Conservation (phyloP, 1,140 invertebrate species). For the Caerostris darwini region DNA sequence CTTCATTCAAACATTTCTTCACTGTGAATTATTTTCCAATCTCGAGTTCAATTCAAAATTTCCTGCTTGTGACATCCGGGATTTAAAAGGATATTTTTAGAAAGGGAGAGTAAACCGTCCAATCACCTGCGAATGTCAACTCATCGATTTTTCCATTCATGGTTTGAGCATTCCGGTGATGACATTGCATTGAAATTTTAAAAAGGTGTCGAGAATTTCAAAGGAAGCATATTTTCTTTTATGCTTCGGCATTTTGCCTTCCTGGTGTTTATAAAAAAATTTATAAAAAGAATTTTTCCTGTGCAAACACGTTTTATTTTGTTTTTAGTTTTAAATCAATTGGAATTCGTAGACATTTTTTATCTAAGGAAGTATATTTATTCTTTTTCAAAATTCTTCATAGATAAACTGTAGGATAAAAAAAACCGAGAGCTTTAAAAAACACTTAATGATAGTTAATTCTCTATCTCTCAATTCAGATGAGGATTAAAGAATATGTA, state of each 20-base stretch:
- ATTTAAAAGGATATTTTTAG: conserved; percentile 6
- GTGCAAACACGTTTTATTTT: too few species aligned
- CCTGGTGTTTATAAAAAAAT: too few species aligned
- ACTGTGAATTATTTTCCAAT: background rate
- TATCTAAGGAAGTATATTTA: too few species aligned
- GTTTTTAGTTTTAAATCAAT: too few species aligned
- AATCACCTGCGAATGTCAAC: conserved; percentile 12
- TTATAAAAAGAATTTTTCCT: too few species aligned
- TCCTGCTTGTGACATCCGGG: background rate
- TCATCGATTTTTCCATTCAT: conserved; percentile 24
- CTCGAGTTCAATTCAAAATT: background rate
- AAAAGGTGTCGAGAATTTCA: background rate
- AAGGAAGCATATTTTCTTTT: background rate
- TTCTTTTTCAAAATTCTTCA: too few species aligned
- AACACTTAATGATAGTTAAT: too few species aligned
- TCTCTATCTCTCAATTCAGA: too few species aligned
- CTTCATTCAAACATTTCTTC: background rate
- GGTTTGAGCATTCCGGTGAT: background rate
- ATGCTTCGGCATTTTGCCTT: background rate
- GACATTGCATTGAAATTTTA: conserved; percentile 4
- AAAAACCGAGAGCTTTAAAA: too few species aligned
- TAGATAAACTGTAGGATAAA: too few species aligned
- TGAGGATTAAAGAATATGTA: too few species aligned
- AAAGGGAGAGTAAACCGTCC: background rate
- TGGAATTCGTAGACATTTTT: too few species aligned